Conservation (phyloP, 2,888 invertebrate genomes). For the Xylocampa areola region DNA sequence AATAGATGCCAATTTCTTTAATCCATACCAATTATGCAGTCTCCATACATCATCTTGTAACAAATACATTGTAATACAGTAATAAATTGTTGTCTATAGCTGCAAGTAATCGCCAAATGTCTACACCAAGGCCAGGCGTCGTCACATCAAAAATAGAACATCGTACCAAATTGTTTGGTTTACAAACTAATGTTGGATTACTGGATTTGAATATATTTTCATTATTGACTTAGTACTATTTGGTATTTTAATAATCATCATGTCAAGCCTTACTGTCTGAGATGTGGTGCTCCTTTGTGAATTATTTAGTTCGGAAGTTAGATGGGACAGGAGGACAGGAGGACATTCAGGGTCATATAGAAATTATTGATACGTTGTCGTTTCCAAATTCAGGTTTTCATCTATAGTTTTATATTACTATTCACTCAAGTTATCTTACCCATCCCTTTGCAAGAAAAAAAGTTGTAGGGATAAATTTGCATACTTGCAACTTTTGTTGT, state of each 20-base stretch:
- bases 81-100: conserved; percentile 65
- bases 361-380: no score
- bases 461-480: no score
- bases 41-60: no score
- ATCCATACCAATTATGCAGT: conserved; percentile 5
- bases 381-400: no score
- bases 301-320: neutral
- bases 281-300: neutral
- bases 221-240: conserved; percentile 23
- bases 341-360: no score
- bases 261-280: conserved; percentile 4
- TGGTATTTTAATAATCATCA: conserved; percentile 1
- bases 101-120: conserved; percentile 67
- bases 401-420: no score
- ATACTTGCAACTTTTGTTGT: no score
- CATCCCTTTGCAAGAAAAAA: no score
- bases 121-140: conserved; percentile 72
- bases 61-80: conserved; percentile 38
- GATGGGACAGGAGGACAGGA: no score
- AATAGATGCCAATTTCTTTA: conserved; percentile 3
- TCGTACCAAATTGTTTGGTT: conserved; percentile 62
- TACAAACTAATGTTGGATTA: conserved; percentile 54
- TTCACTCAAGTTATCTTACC: no score
- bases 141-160: conserved; percentile 74
- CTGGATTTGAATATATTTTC: conserved; percentile 18